A percentile compares a stretch with the other conserved stretches of the same genome.
These are phyloP conservation scores for Pionites leucogaster DNA, from an alignment of 2,113 vertebrate genomes.

Conservation along the genomic window DNA sequence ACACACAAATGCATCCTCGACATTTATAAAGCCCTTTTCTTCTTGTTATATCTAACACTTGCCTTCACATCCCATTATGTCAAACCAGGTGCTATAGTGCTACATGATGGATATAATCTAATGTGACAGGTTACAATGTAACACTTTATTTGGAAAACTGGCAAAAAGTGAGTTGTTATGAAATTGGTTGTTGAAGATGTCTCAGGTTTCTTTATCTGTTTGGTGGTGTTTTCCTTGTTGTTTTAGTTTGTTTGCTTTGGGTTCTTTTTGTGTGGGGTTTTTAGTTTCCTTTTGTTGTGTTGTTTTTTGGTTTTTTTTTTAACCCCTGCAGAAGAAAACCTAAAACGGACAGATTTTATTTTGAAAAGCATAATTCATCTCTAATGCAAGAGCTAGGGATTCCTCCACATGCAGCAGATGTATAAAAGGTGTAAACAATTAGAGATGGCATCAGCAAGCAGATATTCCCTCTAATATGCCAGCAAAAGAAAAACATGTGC, in stretches of 20 bases:
- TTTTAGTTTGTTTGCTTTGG: not conserved
- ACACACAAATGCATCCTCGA: not conserved
- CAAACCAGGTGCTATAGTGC: not conserved
- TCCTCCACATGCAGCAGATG: not conserved
- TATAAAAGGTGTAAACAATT: not conserved
- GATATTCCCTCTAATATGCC: not conserved
- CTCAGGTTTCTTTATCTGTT: not conserved
- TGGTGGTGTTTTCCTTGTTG: not conserved
- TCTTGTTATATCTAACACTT: not conserved
- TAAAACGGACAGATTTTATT: not conserved
- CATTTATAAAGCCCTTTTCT: not conserved
- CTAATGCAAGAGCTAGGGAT: not conserved
- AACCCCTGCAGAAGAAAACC: not conserved
- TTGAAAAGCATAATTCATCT: not conserved
- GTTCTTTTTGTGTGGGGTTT: fast-evolving
- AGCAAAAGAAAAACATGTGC: not conserved
- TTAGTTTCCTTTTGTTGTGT: not conserved
- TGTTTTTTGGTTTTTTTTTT: not conserved
- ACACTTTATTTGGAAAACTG: constrained; percentile 39
- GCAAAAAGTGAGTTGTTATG: not conserved
- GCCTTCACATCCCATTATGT: constrained; percentile 5
- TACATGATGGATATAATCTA: constrained; percentile 28
- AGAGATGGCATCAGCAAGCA: not conserved
- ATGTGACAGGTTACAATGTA: constrained; percentile 28
- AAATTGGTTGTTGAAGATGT: not conserved